Evolutionary conservation across 2,113 vertebrate genomes (phyloP).

Genomic region (Recurvirostra avosetta): DNA sequence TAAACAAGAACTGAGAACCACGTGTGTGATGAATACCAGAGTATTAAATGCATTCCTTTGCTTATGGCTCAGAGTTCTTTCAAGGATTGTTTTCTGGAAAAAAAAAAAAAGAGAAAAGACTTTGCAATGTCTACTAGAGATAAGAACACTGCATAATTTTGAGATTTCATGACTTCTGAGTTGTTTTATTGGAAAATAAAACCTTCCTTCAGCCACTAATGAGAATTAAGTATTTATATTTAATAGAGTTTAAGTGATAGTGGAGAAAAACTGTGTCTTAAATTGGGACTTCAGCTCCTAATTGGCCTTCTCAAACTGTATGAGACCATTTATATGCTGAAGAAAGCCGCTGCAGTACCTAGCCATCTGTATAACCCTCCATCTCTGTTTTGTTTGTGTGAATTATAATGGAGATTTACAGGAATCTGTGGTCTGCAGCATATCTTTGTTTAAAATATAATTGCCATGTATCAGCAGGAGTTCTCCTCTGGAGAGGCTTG

Average conservation of each 20-base stretch:
- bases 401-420: conserved; percentile 27
- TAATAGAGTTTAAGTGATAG: conserved; percentile 43
- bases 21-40: not conserved
- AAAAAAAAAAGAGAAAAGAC: not conserved
- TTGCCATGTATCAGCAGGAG: not conserved
- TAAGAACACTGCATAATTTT: not conserved
- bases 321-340: not conserved
- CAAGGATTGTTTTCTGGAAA: not conserved
- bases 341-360: not conserved
- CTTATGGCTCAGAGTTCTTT: not conserved
- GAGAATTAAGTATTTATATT: conserved; percentile 52
- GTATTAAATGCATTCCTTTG: not conserved
- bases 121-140: not conserved
- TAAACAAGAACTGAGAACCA: not conserved
- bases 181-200: conserved; percentile 38
- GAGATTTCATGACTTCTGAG: not conserved
- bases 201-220: not conserved
- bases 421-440: conserved; percentile 8
- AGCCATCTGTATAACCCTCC: not conserved
- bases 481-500: not conserved
- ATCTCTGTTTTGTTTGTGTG: not conserved
- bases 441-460: conserved; percentile 35
- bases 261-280: conserved; percentile 16
- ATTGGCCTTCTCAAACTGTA: not conserved
- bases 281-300: conserved; percentile 19